A percentile compares a stretch with the other conserved stretches of the same genome.
These are phyloP conservation scores for Trissolcus japonicus DNA, from an alignment of 2,888 invertebrate genomes.

Conservation along the genomic window DNA sequence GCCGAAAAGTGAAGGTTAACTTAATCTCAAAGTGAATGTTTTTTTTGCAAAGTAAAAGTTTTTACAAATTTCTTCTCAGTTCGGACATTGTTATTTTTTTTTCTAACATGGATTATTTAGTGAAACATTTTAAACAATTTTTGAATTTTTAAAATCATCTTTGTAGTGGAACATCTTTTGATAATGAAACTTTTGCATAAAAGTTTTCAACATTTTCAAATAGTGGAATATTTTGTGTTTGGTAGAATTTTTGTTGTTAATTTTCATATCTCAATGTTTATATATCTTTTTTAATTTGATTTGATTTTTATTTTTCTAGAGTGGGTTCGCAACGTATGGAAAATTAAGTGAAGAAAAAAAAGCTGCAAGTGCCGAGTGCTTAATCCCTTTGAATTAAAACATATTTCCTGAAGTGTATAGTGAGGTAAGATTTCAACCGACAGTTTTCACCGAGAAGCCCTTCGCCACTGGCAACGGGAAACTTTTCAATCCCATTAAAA, in stretches of 20 bases:
- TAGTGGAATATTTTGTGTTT: neutral
- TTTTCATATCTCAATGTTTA: neutral
- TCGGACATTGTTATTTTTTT: no score
- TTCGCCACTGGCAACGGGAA: constrained; percentile 43
- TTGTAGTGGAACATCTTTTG: neutral
- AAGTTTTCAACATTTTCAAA: no score
- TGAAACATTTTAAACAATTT: no score
- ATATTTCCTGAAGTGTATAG: constrained; percentile 9
- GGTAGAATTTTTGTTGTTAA: neutral
- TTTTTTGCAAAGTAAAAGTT: no score
- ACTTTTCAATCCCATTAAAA: constrained; percentile 52
- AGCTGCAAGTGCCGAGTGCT: constrained; percentile 10
- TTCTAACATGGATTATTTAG: no score
- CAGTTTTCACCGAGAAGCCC: constrained; percentile 45
- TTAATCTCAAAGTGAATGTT: neutral
- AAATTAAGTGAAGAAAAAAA: neutral
- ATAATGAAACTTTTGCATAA: no score
- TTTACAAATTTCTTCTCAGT: constrained; percentile 12
- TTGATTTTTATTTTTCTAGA: neutral
- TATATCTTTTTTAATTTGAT: neutral
- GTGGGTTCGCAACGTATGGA: no score
- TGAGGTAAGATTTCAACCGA: constrained; percentile 35
- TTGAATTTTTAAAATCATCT: neutral
- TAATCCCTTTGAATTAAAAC: constrained; percentile 37
- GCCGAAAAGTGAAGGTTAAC: constrained; percentile 65